A percentile compares a stretch with the other conserved stretches of the same genome.
Evolutionary conservation across 2,113 vertebrate species (phyloP).

Genomic region (Typhlomys cinereus): DNA sequence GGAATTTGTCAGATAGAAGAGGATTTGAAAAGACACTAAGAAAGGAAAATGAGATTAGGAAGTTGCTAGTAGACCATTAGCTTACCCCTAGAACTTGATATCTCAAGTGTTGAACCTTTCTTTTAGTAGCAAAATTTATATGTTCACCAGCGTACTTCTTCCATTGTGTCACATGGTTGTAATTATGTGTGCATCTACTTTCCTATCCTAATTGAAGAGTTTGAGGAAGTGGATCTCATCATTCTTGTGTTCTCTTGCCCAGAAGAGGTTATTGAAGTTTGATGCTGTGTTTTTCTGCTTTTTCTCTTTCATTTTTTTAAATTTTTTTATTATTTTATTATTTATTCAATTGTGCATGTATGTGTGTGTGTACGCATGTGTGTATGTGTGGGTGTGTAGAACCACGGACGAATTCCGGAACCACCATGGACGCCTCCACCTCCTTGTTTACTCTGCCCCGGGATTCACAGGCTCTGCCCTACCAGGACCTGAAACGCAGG

Average conservation of each 20-base stretch:
- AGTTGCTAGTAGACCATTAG: not conserved
- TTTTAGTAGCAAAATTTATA: not conserved
- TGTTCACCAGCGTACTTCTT: not conserved
- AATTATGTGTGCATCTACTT: not conserved
- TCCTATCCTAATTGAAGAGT: not conserved
- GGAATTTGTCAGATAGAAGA: not conserved
- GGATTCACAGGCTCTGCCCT: too few species aligned
- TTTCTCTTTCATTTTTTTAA: too few species aligned
- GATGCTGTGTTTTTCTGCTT: not conserved
- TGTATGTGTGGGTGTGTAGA: too few species aligned
- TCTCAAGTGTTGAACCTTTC: not conserved
- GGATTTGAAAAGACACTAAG: not conserved
- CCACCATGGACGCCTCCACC: too few species aligned
- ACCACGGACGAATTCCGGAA: too few species aligned
- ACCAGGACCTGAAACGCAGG: too few species aligned
- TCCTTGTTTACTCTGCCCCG: too few species aligned
- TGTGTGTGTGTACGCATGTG: too few species aligned
- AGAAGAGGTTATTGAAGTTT: not conserved
- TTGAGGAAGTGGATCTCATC: not conserved
- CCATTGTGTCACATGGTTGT: not conserved
- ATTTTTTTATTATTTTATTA: not conserved
- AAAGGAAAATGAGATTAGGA: not conserved
- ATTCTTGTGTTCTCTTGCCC: not conserved
- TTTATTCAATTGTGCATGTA: too few species aligned
- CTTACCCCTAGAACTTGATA: accelerated